A percentile compares a stretch with the other conserved stretches of the same genome.
These are phyloP conservation scores for Hymenochirus boettgeri DNA, from an alignment of 2,113 vertebrate genomes.

Conservation along the genomic window DNA sequence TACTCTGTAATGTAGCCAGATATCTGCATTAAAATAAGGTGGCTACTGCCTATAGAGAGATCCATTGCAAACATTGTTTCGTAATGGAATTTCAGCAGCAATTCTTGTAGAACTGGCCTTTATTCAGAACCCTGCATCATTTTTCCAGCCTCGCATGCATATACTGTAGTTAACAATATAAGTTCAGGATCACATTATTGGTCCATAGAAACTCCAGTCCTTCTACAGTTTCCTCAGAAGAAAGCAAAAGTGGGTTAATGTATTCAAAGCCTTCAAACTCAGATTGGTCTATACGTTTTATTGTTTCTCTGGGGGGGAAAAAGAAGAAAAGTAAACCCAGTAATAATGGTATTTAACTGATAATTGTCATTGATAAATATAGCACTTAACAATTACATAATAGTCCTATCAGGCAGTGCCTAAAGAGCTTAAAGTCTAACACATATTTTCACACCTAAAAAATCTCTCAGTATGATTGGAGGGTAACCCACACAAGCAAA, in stretches of 20 bases:
- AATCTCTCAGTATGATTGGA: no score
- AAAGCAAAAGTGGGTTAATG: slow-evolving; percentile 93
- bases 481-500: no score
- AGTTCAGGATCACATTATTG: slow-evolving; percentile 53
- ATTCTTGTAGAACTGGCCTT: slow-evolving; percentile 57
- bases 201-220: slow-evolving; percentile 48
- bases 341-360: no score
- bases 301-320: slow-evolving; percentile 93
- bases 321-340: no score
- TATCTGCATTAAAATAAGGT: slow-evolving; percentile 52
- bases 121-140: slow-evolving; percentile 51
- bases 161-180: slow-evolving; percentile 64
- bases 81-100: slow-evolving; percentile 56
- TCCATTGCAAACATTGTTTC: no score
- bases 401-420: no score
- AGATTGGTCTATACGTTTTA: slow-evolving; percentile 97
- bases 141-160: slow-evolving; percentile 71
- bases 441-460: no score
- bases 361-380: no score
- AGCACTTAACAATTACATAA: no score
- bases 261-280: slow-evolving; percentile 98
- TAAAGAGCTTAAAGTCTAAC: no score
- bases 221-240: slow-evolving; percentile 91
- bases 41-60: slow-evolving; percentile 55
- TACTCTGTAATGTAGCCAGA: slow-evolving; percentile 56